Percentiles rank a stretch among this genome's conserved stretches.
Evolutionary conservation across 2,113 vertebrate genomes (phyloP).

Genomic region (Merops nubicus): DNA sequence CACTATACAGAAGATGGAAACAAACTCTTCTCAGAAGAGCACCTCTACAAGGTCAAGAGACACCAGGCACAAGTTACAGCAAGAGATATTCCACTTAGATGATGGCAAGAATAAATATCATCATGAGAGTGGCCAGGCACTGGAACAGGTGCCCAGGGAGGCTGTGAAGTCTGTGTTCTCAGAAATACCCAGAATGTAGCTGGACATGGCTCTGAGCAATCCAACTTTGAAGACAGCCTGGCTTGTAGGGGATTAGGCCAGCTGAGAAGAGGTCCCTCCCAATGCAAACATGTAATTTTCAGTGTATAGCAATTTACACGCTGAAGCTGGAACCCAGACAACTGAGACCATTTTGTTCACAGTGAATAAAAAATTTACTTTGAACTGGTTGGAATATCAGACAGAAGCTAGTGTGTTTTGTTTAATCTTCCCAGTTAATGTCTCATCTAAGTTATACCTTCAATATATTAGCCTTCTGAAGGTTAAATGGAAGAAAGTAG

Average conservation of each 20-base stretch:
- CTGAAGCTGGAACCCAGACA: not conserved
- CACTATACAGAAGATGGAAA: not conserved
- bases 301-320: not conserved
- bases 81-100: not conserved
- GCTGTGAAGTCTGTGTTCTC: not conserved
- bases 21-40: not conserved
- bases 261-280: not conserved
- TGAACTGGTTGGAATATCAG: not conserved
- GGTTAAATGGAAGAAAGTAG: not conserved
- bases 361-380: not conserved
- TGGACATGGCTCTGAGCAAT: not conserved
- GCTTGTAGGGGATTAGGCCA: not conserved
- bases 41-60: not conserved
- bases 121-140: not conserved
- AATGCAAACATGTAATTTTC: not conserved
- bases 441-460: not conserved
- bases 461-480: not conserved
- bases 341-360: not conserved
- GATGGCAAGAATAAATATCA: slow-evolving; percentile 19
- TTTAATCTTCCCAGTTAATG: not conserved
- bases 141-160: not conserved
- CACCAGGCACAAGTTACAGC: not conserved
- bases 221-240: not conserved
- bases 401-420: not conserved
- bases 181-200: not conserved